A percentile compares a stretch with the other conserved stretches of the same genome.
Evolutionary conservation across 2,797 vertebrate genomes (phyloP).

Genomic region (Podargus strigoides): DNA sequence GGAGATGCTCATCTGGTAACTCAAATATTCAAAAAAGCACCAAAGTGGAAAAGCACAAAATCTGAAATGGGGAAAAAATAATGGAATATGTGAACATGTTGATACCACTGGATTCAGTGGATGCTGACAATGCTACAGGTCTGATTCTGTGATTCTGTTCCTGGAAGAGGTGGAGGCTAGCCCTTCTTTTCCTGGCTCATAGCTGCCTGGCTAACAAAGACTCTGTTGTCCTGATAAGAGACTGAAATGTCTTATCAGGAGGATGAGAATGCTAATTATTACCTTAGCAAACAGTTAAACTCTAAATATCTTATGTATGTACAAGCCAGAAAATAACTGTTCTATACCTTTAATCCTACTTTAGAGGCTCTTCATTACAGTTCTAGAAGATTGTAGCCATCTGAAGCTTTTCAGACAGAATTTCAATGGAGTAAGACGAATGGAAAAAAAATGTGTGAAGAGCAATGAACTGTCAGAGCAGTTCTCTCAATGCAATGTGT

Average conservation of each 20-base stretch:
- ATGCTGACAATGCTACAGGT: not conserved
- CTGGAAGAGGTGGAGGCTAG: not conserved
- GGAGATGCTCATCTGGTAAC: accelerated
- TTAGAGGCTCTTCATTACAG: not conserved
- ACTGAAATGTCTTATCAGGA: not conserved
- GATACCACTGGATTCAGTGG: not conserved
- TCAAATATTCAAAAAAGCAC: not conserved
- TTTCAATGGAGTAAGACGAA: not conserved
- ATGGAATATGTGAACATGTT: not conserved
- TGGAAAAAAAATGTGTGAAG: not conserved
- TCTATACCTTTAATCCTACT: not conserved
- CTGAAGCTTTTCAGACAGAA: not conserved
- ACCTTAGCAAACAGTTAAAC: not conserved
- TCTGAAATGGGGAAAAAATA: not conserved
- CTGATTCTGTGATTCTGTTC: no score
- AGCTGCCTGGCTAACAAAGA: not conserved
- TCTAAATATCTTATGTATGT: not conserved
- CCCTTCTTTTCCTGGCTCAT: not conserved
- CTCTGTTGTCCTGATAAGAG: not conserved
- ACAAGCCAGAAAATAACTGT: not conserved
- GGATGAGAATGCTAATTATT: not conserved
- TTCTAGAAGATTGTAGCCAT: not conserved
- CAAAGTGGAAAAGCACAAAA: not conserved
- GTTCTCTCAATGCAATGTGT: not conserved
- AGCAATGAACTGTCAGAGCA: not conserved